phyloP scores from a whole-genome alignment of 2,888 invertebrate genomes.

The Anorthoa munda region DNA sequence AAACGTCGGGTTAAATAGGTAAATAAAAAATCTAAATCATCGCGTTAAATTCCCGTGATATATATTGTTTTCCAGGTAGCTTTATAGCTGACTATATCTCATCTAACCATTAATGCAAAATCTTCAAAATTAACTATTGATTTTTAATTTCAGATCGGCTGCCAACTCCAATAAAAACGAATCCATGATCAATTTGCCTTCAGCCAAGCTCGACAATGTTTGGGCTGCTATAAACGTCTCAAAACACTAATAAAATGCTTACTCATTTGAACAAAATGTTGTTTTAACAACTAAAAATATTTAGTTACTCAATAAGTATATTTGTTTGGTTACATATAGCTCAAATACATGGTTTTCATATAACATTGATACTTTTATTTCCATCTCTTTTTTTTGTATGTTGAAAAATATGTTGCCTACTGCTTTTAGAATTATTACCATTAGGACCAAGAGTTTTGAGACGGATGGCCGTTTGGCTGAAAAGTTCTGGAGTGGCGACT shows the following conservation, averaged over 20 bases:
- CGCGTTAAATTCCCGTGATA: no score
- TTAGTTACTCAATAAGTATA: constrained; percentile 13
- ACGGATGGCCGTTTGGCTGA: no score
- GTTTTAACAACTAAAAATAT: constrained; percentile 30
- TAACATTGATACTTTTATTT: constrained; percentile 28
- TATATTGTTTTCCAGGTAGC: no score
- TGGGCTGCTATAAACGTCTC: constrained; percentile 86
- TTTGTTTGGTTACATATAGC: constrained; percentile 16
- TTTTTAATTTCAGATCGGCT: constrained; percentile 79
- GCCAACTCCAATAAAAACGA: constrained; percentile 84
- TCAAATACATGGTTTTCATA: constrained; percentile 41
- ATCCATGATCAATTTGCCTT: constrained; percentile 79
- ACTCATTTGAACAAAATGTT: constrained; percentile 22
- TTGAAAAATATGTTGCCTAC: neutral
- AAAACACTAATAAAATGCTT: constrained; percentile 76
- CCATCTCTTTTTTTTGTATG: neutral
- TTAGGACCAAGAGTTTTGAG: no score
- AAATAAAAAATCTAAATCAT: no score
- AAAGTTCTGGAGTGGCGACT: no score
- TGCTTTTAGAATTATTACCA: no score
- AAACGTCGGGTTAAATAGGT: no score
- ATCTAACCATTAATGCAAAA: neutral
- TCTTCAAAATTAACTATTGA: neutral
- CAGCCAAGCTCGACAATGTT: constrained; percentile 82
- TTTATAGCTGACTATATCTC: no score